These are phyloP conservation scores for Turritopsis rubra DNA, from an alignment of 30 jellyfish, hydroid and myxozoan genomes.

Conservation along the genomic window DNA sequence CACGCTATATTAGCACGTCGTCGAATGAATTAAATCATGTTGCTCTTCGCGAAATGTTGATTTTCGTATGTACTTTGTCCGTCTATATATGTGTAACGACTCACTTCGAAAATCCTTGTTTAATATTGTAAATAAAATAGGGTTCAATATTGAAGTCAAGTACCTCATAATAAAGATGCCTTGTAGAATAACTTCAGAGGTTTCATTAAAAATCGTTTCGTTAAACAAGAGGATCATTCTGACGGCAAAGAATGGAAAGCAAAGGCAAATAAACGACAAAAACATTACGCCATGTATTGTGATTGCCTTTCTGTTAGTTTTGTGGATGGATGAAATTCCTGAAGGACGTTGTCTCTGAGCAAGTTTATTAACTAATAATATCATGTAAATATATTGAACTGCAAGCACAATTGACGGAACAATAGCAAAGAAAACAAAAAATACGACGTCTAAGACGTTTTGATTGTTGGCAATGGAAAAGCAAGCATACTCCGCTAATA, in stretches of 20 bases:
- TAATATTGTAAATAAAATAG: not conserved
- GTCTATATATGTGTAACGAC: too few species aligned
- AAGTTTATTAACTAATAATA: not conserved
- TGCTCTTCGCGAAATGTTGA: too few species aligned
- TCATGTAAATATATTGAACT: not conserved
- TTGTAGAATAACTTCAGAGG: not conserved
- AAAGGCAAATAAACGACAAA: not conserved
- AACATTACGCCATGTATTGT: not conserved
- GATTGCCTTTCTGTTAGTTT: not conserved
- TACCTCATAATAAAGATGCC: not conserved
- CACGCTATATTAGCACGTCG: too few species aligned
- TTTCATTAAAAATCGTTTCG: not conserved
- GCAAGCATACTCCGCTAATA: not conserved
- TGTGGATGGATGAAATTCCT: not conserved
- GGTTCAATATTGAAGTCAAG: not conserved
- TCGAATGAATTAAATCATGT: too few species aligned
- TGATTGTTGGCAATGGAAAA: not conserved
- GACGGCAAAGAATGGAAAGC: not conserved
- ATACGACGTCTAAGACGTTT: not conserved
- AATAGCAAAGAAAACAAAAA: not conserved
- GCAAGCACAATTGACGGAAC: not conserved
- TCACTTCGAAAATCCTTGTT: not conserved
- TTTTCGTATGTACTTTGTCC: too few species aligned
- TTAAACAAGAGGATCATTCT: not conserved
- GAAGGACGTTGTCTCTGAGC: not conserved